A percentile compares a stretch with the other conserved stretches of the same genome.
Conservation (phyloP, 23 tunicate species). For the Phallusia fumigata region DNA sequence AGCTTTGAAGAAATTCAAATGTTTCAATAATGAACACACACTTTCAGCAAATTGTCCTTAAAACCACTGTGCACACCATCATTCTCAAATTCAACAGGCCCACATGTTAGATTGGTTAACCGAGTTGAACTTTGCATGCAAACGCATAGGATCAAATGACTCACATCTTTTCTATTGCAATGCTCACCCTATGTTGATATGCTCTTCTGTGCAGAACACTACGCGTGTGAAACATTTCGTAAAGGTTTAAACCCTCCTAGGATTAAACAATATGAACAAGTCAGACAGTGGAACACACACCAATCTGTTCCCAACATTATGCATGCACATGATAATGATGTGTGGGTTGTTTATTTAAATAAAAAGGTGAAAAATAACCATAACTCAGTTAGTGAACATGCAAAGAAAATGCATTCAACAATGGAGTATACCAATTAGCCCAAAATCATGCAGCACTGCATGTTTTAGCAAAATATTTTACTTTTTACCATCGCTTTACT, state of each 20-base stretch:
- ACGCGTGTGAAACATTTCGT: conserved; percentile 75
- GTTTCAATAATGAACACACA: no score
- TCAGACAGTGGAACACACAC: background rate
- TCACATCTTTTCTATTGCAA: conserved; percentile 56
- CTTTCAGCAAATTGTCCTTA: no score
- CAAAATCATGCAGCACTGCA: background rate
- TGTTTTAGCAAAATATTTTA: background rate
- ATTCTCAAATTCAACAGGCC: no score
- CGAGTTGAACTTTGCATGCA: background rate
- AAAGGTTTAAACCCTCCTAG: conserved; percentile 55
- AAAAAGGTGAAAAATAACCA: conserved; percentile 11
- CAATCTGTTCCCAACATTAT: no score
- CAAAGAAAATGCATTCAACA: background rate
- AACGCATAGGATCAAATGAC: background rate
- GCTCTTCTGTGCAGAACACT: conserved; percentile 60
- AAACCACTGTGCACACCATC: no score
- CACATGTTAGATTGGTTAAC: no score
- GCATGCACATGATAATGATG: background rate
- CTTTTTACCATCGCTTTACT: background rate
- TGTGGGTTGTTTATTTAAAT: background rate
- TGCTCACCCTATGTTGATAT: conserved; percentile 60
- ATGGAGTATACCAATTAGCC: background rate
- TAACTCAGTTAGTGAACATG: background rate
- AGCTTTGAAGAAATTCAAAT: no score
- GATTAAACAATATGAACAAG: background rate